Evolutionary conservation across 92 coral and sea anemone genomes (phyloP), one percentile per base, ranked within the genome.

Genomic region (Plumapathes pennacea): DNA sequence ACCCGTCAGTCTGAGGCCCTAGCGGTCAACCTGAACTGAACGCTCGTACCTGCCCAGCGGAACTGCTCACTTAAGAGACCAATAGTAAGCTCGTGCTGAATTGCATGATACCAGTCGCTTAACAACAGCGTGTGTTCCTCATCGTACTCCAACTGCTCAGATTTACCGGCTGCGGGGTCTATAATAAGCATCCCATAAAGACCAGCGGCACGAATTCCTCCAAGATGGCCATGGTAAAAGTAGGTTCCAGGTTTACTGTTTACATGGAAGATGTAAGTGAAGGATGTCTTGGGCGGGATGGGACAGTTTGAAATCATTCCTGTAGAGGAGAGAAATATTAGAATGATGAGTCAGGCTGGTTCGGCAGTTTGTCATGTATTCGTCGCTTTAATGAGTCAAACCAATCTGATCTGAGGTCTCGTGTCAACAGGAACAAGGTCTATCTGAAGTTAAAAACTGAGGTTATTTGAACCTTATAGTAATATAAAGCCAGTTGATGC

Each of bases 211-310:
- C 72, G 47, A 15, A 64, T 64, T 10, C 72, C 72, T 9, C 72
- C 72, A 9, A 64, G 72, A 38, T 64, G 72, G 59, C 72, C 72
- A 29, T 64, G 72, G 59, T 64, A 64, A 57, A 64, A 64, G 24
- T 64, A 64, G 4, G 72, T 50, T 25, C 72, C 72, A 6, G 72
- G 62, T 23, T 42, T 28, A 20, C 27, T 38, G 23, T 64, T 64
- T 11, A 57, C 72, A 5, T 32, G 52, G 43, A 64, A 64, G 7
- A 24, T 37, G 51, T 64, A 64, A 32, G 46, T 64, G 71, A 64
- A 64, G 48, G 71, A 64, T 0, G 71, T 33, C 2, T 64, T 55
- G 32, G 72, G 72, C 18, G 72, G 61, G 29, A 64, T 64, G 11
- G 72, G 72, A 14, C 72, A 64, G 50, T 23, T 30, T 8, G 66